Evolutionary conservation across 2,797 vertebrate genomes (phyloP).

Genomic region (Eulemur coronatus): DNA sequence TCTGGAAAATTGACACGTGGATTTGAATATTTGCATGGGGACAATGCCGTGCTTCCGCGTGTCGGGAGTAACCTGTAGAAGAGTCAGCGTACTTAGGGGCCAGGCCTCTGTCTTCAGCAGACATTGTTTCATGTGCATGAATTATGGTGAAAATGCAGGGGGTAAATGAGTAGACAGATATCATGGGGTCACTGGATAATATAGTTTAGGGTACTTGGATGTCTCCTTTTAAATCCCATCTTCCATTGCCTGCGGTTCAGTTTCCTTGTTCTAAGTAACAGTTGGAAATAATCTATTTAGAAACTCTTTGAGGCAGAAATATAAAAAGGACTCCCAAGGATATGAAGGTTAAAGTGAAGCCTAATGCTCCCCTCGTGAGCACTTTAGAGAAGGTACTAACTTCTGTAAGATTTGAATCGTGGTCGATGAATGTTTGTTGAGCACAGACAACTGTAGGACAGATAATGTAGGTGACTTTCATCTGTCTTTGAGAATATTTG

Average conservation of each 20-base stretch:
- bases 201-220: neutral
- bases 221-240: neutral
- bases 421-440: neutral
- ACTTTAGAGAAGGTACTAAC: neutral
- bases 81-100: fast-evolving
- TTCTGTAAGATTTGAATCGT: neutral
- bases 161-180: fast-evolving
- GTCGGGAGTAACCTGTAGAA: fast-evolving
- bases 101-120: neutral
- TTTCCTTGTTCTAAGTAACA: neutral
- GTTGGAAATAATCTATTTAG: neutral
- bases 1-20: neutral
- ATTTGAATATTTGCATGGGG: neutral
- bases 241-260: neutral
- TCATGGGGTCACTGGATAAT: neutral
- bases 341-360: neutral
- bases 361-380: neutral
- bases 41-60: fast-evolving
- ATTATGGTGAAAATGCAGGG: too few relatives aligned
- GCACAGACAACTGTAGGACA: neutral
- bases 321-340: neutral
- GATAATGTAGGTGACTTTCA: neutral
- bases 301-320: neutral
- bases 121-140: neutral
- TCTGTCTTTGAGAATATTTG: too few relatives aligned